These are phyloP conservation scores for Caenorhabditis elegans DNA, from an alignment of 1,140 invertebrate species.

Conservation along the genomic window DNA sequence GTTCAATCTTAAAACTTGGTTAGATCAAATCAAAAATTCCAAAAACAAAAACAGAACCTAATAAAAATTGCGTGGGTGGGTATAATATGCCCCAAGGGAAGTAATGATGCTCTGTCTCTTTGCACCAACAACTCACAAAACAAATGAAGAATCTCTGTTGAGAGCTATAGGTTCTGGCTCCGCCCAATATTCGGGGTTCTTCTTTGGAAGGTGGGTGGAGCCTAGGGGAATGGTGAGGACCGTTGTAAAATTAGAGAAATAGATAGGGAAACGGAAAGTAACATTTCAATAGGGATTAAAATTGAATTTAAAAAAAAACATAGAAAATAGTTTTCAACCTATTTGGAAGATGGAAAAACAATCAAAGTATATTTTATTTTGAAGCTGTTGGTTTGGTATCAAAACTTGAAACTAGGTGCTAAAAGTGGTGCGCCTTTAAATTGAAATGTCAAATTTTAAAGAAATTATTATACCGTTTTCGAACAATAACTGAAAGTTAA, in stretches of 20 bases:
- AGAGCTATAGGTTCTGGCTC: not conserved
- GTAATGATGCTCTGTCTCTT: not conserved
- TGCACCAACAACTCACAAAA: too few relatives aligned
- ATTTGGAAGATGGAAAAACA: too few relatives aligned
- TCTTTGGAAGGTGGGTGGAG: not conserved
- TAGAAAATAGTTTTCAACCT: too few relatives aligned
- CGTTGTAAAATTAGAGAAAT: not conserved
- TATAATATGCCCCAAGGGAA: not conserved
- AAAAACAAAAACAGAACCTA: not conserved
- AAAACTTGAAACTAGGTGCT: too few relatives aligned
- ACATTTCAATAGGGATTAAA: too few relatives aligned
- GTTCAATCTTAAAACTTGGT: not conserved
- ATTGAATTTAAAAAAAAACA: too few relatives aligned
- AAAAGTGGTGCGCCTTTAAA: too few relatives aligned
- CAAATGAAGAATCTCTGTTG: not conserved
- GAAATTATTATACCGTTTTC: too few relatives aligned
- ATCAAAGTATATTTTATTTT: too few relatives aligned
- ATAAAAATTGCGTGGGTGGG: not conserved
- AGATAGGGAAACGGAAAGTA: not conserved
- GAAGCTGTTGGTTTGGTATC: too few relatives aligned
- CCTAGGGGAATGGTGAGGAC: not conserved
- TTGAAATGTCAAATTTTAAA: too few relatives aligned
- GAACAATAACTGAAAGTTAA: too few relatives aligned
- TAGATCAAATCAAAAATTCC: not conserved
- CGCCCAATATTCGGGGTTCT: not conserved